phyloP scores from a whole-genome alignment of 2,113 vertebrate species.

The Megaceryle maxima region DNA sequence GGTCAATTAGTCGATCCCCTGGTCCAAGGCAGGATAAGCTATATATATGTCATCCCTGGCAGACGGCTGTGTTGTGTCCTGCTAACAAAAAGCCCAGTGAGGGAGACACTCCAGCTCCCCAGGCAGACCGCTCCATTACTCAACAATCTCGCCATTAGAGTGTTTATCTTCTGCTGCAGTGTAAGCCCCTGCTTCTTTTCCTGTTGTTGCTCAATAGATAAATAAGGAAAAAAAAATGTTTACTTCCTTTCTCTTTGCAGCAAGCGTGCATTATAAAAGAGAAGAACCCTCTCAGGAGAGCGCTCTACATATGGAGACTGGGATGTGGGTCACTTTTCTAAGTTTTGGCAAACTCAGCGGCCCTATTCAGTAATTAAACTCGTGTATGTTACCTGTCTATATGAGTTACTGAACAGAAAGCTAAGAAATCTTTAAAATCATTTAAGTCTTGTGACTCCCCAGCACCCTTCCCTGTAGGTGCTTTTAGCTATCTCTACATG shows the following conservation, averaged over 20 bases:
- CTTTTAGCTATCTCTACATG: background rate
- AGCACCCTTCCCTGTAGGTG: background rate
- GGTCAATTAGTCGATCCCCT: background rate
- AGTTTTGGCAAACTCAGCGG: background rate
- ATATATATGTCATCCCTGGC: conserved; percentile 9
- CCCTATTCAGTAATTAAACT: background rate
- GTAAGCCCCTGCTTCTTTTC: background rate
- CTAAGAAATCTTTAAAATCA: background rate
- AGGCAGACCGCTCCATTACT: background rate
- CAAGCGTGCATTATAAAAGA: background rate
- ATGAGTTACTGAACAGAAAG: background rate
- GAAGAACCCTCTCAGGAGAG: background rate
- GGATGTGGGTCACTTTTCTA: background rate
- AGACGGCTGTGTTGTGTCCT: background rate
- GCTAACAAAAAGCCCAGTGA: background rate
- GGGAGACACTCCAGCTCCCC: background rate
- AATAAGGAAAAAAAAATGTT: background rate
- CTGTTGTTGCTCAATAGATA: rapidly evolving
- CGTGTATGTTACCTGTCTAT: background rate
- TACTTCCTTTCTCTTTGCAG: background rate
- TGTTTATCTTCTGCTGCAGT: background rate
- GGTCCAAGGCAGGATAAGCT: background rate
- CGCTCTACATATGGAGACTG: background rate
- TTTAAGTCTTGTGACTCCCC: background rate
- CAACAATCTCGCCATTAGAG: background rate